Evolutionary conservation across 2,888 invertebrate species (phyloP).

Genomic region (Pharmacophagus antenor): DNA sequence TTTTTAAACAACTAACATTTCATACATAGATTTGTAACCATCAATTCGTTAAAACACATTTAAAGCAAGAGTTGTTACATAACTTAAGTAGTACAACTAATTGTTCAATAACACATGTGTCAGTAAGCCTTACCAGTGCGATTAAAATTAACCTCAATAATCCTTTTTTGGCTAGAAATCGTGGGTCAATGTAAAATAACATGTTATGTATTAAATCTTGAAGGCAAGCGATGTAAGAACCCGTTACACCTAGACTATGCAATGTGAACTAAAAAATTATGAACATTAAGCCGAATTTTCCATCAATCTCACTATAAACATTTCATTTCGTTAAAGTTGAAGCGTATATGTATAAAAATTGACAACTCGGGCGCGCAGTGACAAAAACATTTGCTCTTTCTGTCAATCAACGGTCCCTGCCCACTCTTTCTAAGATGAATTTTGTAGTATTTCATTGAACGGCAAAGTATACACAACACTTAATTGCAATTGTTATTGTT

Average conservation of each 20-base stretch:
- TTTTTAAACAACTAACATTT: too few relatives aligned
- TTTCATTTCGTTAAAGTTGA: conserved; percentile 15
- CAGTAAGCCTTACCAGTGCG: conserved; percentile 53
- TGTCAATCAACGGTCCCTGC: conserved; percentile 23
- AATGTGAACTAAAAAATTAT: conserved; percentile 1
- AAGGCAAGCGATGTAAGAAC: conserved; percentile 20
- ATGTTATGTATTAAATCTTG: conserved; percentile 31
- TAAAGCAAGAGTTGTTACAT: conserved; percentile 1
- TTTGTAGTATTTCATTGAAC: not conserved
- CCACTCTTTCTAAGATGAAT: conserved; percentile 22
- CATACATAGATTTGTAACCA: too few relatives aligned
- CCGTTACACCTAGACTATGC: conserved; percentile 2
- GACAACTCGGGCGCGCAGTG: conserved; percentile 21
- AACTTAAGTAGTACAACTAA: conserved; percentile 6
- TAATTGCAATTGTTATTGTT: not conserved
- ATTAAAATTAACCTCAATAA: conserved; percentile 62
- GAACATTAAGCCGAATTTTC: not conserved
- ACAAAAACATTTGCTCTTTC: conserved; percentile 22
- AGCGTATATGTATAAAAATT: conserved; percentile 16
- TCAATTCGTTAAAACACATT: too few relatives aligned
- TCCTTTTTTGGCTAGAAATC: conserved; percentile 56
- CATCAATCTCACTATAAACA: not conserved
- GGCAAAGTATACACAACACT: not conserved
- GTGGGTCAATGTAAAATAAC: conserved; percentile 60
- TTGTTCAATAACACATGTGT: conserved; percentile 23